Base-by-base conservation (phyloP, 2,797 vertebrate species). In the Bryconaethiops microstoma region DNA sequence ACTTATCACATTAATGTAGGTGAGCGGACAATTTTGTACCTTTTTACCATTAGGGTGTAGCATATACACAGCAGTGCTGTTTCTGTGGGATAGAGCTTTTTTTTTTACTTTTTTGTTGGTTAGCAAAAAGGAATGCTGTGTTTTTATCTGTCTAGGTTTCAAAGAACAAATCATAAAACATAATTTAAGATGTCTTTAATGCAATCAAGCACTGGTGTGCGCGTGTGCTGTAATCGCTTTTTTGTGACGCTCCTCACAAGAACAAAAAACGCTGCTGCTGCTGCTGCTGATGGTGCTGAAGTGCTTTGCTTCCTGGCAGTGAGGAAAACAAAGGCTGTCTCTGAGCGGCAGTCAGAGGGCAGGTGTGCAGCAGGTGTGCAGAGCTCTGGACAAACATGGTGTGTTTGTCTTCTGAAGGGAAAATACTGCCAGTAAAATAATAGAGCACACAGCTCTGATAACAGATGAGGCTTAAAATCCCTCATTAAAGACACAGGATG, bases 311-410 rank as follows among this genome's bases (percentile, higher is more conserved):
- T 83, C 62, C 80, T 82, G 80, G 76, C 64, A 62, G 80, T 82
- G 77, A 81, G 86, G 78, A 81, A 88, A 84, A 90, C 92, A 93
- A 92, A 91, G 90, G 83, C 76, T 82, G 42, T 78, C 85, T 76
- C 81, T 14, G 83, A 63, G 88, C 78, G 88, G 80, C 86, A 86
- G 80, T 73, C 86, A 21, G 82, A 78, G 81, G 92, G 90, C 95
- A 96, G 96, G 95, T 96, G 95, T 92, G 91, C 88, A 91, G 92
- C 95, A 96, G 95, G 95, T 96, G 96, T 91, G 92, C 87, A 89
- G 88, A 91, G 92, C 92, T 92, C 89, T 95, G 89, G 86, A 92
- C 92, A 96, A 97, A 97, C 95, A 96, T 78, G 48, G 84, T 64
- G 85, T 95, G 94, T 95, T 95, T 95, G 94, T 93, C 91, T 92